Percentiles rank a stretch among this genome's conserved stretches.
phyloP scores from a whole-genome alignment of 2,888 invertebrate genomes.

The Hymenopus coronatus region DNA sequence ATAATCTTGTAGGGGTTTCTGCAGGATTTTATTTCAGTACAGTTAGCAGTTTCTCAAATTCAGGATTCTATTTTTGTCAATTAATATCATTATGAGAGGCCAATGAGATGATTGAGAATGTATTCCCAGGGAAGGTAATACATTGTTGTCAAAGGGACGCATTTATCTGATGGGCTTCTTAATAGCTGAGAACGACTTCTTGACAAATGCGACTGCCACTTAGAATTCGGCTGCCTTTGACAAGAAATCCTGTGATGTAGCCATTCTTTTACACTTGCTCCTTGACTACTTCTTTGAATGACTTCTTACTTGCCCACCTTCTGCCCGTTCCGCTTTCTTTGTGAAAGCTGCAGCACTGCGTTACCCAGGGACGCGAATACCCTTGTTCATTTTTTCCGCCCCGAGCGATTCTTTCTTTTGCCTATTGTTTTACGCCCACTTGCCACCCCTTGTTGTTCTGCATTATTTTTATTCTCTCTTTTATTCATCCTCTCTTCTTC shows the following conservation, averaged over 20 bases:
- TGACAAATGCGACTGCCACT: no score
- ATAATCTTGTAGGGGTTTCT: no score
- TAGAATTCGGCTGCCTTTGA: not conserved
- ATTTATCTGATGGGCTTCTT: no score
- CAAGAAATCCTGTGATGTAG: not conserved
- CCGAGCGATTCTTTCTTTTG: conserved; percentile 4
- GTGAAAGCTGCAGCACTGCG: not conserved
- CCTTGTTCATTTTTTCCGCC: conserved; percentile 8
- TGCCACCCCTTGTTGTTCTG: not conserved
- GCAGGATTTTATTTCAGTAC: no score
- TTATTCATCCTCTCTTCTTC: not conserved
- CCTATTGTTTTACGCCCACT: conserved; percentile 14
- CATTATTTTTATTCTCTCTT: not conserved
- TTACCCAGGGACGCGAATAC: not conserved
- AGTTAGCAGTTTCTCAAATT: no score
- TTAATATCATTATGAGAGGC: no score
- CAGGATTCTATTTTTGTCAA: no score
- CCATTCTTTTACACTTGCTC: not conserved
- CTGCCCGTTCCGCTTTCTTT: not conserved
- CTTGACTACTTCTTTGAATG: not conserved
- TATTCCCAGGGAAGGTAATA: no score
- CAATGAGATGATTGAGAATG: no score
- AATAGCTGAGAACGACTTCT: no score
- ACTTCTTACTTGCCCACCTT: not conserved
- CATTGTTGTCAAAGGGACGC: no score